Base-by-base conservation (phyloP, 35 echinoderm and acorn worm genomes). In the Chiridota heheva region DNA sequence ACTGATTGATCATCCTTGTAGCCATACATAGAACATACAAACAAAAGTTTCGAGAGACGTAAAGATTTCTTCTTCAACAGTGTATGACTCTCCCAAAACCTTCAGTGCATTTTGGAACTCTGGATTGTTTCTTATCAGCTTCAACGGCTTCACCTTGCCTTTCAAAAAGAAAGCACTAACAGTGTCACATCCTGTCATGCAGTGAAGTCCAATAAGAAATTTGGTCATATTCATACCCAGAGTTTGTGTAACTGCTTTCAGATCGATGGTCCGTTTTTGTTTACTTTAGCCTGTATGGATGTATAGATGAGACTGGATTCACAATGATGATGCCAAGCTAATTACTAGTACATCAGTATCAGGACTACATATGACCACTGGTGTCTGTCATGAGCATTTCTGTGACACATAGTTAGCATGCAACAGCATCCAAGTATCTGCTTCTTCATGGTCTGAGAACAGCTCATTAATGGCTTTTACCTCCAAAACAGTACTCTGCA, bases 371-470 rank as follows among this genome's bases (percentile, higher is more conserved):
- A n/a, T 84, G 33, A 39, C 30, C n/a, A n/a, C n/a, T n/a, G 46
- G 84, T 34, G 20, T 41, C 16, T 29, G 39, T 28, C 0, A 12
- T 27, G 16, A 30, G 36, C 7, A 7, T n/a, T 5, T 69, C 30
- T 29, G 62, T 37, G 28, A 43, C 43, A 84, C 65, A 83, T 32
- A 51, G 12, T n/a, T n/a, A 34, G 87, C 87, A 84, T 80, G 88
- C 29, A 91, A 76, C 46, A 64, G 80, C 36, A 80, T 22, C 33
- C 88, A 22, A 27, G 73, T 85, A 31, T 91, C 81, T 36, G 73
- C 88, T 69, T 85, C 88, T 60, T 90, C 88, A 31, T 90, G 88
- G 25, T n/a, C n/a, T n/a, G n/a, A n/a, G n/a, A n/a, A n/a, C n/a
- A n/a, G n/a, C n/a, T n/a, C n/a, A n/a, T n/a, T n/a, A n/a, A n/a